phyloP scores from a whole-genome alignment of 2,113 vertebrate species.

The Archilochus colubris region DNA sequence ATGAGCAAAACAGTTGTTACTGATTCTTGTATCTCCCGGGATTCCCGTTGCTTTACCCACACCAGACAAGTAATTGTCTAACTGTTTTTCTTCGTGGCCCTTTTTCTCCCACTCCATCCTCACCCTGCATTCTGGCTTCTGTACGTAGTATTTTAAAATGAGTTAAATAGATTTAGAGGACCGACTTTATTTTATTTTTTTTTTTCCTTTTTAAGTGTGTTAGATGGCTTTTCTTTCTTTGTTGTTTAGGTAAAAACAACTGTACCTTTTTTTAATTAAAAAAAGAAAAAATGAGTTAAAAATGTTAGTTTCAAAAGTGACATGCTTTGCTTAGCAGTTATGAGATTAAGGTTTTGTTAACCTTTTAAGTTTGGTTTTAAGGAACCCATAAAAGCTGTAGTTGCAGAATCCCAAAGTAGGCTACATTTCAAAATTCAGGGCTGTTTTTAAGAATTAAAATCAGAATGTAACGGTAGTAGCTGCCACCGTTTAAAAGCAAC shows the following conservation, averaged over 20 bases:
- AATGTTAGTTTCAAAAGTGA: slow-evolving; percentile 83
- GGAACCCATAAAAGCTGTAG: slow-evolving; percentile 87
- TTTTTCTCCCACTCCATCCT: slow-evolving; percentile 79
- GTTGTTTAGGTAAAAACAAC: slow-evolving; percentile 79
- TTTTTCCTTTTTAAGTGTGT: slow-evolving; percentile 72
- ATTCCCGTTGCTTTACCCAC: slow-evolving; percentile 90
- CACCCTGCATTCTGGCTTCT: slow-evolving; percentile 83
- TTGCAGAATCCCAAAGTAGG: slow-evolving; percentile 99
- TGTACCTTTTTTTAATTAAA: slow-evolving; percentile 83
- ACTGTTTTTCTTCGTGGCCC: slow-evolving; percentile 87
- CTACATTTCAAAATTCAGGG: slow-evolving; percentile 99
- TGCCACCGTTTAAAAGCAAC: slow-evolving; percentile 78
- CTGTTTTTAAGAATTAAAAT: slow-evolving; percentile 78
- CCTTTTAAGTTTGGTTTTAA: slow-evolving; percentile 77
- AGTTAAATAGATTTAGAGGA: slow-evolving; percentile 80
- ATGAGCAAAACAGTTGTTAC: slow-evolving; percentile 84
- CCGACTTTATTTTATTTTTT: slow-evolving; percentile 69
- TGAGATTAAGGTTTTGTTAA: slow-evolving; percentile 85
- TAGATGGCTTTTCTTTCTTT: slow-evolving; percentile 80
- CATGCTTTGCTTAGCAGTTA: slow-evolving; percentile 79
- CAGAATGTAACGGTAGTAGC: slow-evolving; percentile 76
- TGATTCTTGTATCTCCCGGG: slow-evolving; percentile 89
- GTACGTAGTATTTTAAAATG: slow-evolving; percentile 79
- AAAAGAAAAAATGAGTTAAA: slow-evolving; percentile 77
- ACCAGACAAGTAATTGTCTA: slow-evolving; percentile 96